phyloP scores from a whole-genome alignment of 2,113 vertebrate genomes.

The Myiagra hebetior region DNA sequence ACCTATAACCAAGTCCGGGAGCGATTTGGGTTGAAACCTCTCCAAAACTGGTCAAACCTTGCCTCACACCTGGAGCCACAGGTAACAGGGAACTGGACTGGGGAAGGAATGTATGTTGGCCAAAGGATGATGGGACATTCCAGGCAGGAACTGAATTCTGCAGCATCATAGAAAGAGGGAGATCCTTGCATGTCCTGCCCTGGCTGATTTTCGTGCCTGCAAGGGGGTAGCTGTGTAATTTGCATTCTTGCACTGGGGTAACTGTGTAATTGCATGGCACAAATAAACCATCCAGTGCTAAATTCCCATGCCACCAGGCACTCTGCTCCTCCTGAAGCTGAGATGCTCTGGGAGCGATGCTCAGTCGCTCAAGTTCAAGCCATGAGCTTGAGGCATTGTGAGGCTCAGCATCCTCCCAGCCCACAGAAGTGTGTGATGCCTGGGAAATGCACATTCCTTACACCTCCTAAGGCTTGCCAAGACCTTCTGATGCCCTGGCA shows the following conservation, averaged over 20 bases:
- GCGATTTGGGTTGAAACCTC: slow-evolving; percentile 68
- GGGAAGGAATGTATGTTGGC: neutral
- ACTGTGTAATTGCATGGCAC: neutral
- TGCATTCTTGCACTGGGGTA: neutral
- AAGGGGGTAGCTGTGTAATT: neutral
- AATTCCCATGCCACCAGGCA: fast-evolving
- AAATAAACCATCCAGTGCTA: neutral
- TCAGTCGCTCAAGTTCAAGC: neutral
- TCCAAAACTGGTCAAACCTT: slow-evolving; percentile 76
- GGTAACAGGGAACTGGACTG: slow-evolving; percentile 3
- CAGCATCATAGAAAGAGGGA: neutral
- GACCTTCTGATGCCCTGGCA: neutral
- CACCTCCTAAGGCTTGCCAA: neutral
- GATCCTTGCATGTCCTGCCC: neutral
- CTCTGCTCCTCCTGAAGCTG: neutral
- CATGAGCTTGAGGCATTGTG: neutral
- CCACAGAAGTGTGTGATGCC: no score
- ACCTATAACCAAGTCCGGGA: slow-evolving; percentile 79
- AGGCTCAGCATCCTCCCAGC: neutral
- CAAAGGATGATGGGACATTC: neutral
- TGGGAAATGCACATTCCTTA: neutral
- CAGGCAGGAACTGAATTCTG: neutral
- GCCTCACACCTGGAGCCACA: slow-evolving; percentile 62
- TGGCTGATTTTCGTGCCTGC: neutral
- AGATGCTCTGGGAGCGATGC: neutral